phyloP scores from a whole-genome alignment of 2,113 vertebrate genomes.

The Oncorhynchus nerka region DNA sequence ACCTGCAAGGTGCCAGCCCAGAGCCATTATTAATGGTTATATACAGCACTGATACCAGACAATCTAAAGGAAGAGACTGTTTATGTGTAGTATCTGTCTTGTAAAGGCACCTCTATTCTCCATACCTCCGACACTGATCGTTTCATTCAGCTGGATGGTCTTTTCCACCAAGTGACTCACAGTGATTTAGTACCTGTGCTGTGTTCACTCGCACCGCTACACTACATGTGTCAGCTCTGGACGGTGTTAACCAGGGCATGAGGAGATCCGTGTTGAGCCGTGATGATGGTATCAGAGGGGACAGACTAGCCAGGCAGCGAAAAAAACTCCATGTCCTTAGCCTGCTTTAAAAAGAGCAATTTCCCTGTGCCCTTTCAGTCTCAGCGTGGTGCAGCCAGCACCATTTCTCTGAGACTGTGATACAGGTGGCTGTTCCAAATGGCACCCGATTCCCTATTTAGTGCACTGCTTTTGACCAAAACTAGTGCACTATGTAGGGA shows the following conservation, averaged over 20 bases:
- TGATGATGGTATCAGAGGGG: neutral
- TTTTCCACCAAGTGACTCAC: neutral
- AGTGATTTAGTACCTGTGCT: neutral
- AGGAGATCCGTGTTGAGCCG: neutral
- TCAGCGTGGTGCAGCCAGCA: slow-evolving; percentile 12
- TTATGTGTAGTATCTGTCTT: too few species aligned
- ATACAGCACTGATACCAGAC: too few species aligned
- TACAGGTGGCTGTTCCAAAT: too few species aligned
- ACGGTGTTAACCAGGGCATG: neutral
- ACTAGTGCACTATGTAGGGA: too few species aligned
- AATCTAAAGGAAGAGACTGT: too few species aligned
- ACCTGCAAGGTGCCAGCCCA: too few species aligned
- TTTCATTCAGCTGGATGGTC: neutral
- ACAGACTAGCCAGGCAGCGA: neutral
- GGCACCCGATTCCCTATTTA: too few species aligned
- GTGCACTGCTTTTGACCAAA: too few species aligned
- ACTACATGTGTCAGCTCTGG: neutral
- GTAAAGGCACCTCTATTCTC: too few species aligned
- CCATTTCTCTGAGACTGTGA: neutral
- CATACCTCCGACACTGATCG: neutral
- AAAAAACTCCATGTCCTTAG: neutral
- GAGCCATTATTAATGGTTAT: too few species aligned
- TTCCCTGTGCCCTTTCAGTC: slow-evolving; percentile 7
- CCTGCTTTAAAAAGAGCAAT: neutral
- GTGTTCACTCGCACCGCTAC: neutral